phyloP scores from a whole-genome alignment of 1,140 invertebrate genomes.

The Hylaeus anthracinus region DNA sequence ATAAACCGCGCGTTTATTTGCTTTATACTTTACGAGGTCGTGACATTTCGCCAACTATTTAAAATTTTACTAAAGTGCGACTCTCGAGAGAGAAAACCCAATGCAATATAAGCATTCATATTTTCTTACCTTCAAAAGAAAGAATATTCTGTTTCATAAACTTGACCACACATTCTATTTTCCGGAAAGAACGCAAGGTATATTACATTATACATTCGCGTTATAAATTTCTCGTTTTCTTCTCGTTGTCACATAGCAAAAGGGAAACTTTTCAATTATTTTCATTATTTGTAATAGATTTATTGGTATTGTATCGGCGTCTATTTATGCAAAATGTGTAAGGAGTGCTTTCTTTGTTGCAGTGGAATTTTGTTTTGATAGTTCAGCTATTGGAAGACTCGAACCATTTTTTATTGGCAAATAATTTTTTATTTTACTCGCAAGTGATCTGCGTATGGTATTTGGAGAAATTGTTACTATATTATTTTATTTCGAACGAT shows the following conservation, averaged over 20 bases:
- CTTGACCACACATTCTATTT: neutral
- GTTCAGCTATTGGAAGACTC: too few relatives aligned
- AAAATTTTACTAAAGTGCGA: constrained; percentile 13
- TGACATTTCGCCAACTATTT: neutral
- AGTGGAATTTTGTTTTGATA: too few relatives aligned
- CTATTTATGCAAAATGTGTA: too few relatives aligned
- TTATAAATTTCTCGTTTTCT: neutral
- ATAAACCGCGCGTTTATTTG: neutral
- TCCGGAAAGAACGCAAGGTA: neutral
- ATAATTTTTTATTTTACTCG: too few relatives aligned
- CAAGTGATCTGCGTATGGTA: too few relatives aligned
- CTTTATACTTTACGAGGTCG: neutral
- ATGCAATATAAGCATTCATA: neutral
- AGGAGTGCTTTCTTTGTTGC: too few relatives aligned
- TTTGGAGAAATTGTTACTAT: too few relatives aligned
- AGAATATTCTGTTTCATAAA: neutral
- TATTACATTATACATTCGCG: neutral
- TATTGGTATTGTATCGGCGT: too few relatives aligned
- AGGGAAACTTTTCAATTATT: too few relatives aligned
- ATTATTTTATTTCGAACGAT: too few relatives aligned
- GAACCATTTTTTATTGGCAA: too few relatives aligned
- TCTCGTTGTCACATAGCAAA: neutral
- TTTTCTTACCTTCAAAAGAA: constrained; percentile 9
- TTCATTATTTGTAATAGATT: too few relatives aligned
- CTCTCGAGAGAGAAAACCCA: neutral